A percentile compares a stretch with the other conserved stretches of the same genome.
These are phyloP conservation scores for Irena cyanogastra DNA, from an alignment of 2,113 vertebrate genomes.

Conservation along the genomic window DNA sequence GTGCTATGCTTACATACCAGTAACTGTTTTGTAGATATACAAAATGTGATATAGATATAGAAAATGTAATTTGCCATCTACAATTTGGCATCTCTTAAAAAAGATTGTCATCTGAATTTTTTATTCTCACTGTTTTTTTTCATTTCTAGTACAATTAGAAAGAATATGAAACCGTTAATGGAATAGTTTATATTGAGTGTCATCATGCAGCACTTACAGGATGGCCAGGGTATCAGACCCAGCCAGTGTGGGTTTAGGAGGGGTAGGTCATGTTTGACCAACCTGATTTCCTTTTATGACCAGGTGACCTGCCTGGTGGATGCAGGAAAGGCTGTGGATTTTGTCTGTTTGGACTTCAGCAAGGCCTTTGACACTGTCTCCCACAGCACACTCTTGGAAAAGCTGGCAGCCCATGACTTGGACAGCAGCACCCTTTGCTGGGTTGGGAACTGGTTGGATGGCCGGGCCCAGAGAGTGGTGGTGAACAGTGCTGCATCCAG, in stretches of 20 bases:
- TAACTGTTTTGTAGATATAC: neutral
- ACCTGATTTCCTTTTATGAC: neutral
- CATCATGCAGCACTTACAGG: neutral
- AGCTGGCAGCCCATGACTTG: neutral
- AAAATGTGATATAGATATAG: neutral
- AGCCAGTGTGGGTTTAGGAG: neutral
- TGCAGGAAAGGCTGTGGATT: neutral
- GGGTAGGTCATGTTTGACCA: neutral
- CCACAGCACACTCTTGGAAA: neutral
- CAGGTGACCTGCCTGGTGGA: rapidly evolving
- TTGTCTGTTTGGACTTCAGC: neutral
- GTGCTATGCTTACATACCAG: neutral
- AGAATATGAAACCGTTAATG: neutral
- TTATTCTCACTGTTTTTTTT: rapidly evolving
- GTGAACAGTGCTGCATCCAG: neutral
- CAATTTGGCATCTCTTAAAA: neutral
- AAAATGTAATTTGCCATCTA: neutral
- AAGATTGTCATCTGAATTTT: neutral
- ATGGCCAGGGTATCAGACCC: neutral
- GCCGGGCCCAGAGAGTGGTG: neutral
- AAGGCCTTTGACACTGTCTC: neutral
- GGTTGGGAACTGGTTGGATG: neutral
- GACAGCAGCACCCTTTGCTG: neutral
- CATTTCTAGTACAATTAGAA: neutral
- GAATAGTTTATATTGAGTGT: neutral